Evolutionary conservation across 2,797 vertebrate genomes (phyloP), one percentile per base, ranked within the genome.

Genomic region (Acanthurus tractus): DNA sequence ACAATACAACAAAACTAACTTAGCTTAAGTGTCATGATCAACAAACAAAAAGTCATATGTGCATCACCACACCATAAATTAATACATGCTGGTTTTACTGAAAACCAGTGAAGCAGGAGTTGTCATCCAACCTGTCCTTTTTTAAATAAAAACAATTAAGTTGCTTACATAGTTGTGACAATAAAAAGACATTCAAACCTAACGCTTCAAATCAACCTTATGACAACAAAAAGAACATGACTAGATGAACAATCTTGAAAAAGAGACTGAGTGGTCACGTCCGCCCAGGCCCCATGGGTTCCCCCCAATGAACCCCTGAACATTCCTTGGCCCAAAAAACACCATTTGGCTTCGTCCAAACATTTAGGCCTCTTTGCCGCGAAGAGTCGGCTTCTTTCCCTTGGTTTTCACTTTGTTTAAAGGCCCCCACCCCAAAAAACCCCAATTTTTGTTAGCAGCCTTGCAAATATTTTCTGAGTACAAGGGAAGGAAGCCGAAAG

Each of bases 121-220:
- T 74, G 57, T 91, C 88, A 83, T 89, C 86, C 82, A 89, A 89
- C 87, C 79, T 78, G 83, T 88, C 77, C 76, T 76, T 80, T 69
- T 82, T 83, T 85, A 85, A 91, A 90, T 59, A 68, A 90, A 91
- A 91, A 87, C 86, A 81, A 82, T 78, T 36, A 85, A 74, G 79
- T 86, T 69, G 81, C 81, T 70, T 85, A 93, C 88, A 83, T 57
- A 84, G 80, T 83, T 42, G 54, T 45, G 76, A 90, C 88, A 86
- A 86, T 91, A 85, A 92, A 91, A 92, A 93, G 94, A 94, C 94
- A 94, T 94, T 94, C 94, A 93, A 94, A 94, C 92, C 89, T 88
- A 94, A 93, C 89, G 90, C 74, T 52, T 91, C 79, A 88, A 93
- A 88, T 88, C 79, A 92, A 88, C 66, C 38, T 53, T 48, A 65